These are phyloP conservation scores for Nephrotoma flavescens DNA, from an alignment of 2,888 invertebrate genomes.

Conservation along the genomic window DNA sequence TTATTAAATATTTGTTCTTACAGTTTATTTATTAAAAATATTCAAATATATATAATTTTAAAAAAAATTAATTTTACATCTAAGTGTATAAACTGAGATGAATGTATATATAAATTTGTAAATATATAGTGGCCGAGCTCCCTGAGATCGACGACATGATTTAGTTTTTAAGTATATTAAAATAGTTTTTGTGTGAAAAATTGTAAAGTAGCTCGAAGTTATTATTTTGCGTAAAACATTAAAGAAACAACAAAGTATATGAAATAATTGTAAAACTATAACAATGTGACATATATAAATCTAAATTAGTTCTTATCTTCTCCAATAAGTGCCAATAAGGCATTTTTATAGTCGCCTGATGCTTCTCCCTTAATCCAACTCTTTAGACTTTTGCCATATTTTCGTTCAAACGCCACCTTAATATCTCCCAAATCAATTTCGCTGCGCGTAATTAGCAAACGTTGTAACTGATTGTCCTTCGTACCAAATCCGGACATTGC, in stretches of 20 bases:
- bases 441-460: conserved; percentile 66
- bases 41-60: neutral
- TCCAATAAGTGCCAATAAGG: conserved; percentile 56
- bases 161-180: neutral
- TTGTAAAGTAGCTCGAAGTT: neutral
- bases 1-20: neutral
- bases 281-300: neutral
- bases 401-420: conserved; percentile 57
- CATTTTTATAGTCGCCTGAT: conserved; percentile 76
- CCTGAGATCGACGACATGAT: neutral
- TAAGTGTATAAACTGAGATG: neutral
- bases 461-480: conserved; percentile 70
- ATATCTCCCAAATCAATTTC: conserved; percentile 80
- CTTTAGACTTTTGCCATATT: conserved; percentile 62
- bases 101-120: neutral
- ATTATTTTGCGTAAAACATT: neutral
- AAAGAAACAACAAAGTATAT: neutral
- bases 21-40: neutral
- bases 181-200: neutral
- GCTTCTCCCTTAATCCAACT: conserved; percentile 72
- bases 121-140: neutral
- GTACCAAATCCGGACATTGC: conserved; percentile 86
- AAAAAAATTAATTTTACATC: neutral
- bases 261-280: neutral
- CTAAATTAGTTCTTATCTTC: conserved; percentile 14